Base-by-base conservation (phyloP, 30 jellyfish, hydroid and myxozoan species). In the Hydractinia symbiolongicarpus region DNA sequence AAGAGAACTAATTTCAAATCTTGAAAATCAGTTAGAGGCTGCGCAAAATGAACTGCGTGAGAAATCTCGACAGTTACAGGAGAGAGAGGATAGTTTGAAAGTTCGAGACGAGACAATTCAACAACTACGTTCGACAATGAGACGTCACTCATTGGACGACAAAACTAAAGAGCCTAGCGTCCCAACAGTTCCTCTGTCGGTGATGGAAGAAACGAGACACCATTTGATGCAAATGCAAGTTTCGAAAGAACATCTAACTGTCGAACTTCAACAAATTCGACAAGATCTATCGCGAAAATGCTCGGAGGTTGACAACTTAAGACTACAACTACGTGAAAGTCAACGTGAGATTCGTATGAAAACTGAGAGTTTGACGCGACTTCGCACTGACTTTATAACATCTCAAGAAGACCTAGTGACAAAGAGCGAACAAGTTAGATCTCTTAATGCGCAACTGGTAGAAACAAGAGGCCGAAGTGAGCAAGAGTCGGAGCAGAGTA, bases 191-290 rank as follows among this genome's bases (percentile, higher is more conserved):
- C 74, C 74, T 44, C 5, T 51, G 74, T 64, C 74, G 2, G 6
- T 51, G 74, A 77, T 77, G 82, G 85, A 77, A 77, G 85, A 77
- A 49, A 77, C 85, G 40, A 57, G 85, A 11, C 85, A 55, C 14
- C 78, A 77, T 55, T 61, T 77, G 66, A 77, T 77, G 85, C 85
- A 77, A 77, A 77, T 77, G 85, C 85, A 55, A 77, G 85, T 77
- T 11, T 77, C 85, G 54, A 56, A 60, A 60, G 85, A 77, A 55
- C 56, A 77, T 77, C 53, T 77, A 30, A 55, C 85, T 15, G 85
- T 77, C 5, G 85, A 77, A 77, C 55, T 77, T 50, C 73, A 77
- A 53, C 64, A 13, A 64, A 61, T 79, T 9, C 60, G 66, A 19
- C 30, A 54, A 60, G 79, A 77, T 6, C 51, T 77, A 44, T 52